Evolutionary conservation across 2,113 vertebrate genomes (phyloP).

Genomic region (rat (Rattus norvegicus)): DNA sequence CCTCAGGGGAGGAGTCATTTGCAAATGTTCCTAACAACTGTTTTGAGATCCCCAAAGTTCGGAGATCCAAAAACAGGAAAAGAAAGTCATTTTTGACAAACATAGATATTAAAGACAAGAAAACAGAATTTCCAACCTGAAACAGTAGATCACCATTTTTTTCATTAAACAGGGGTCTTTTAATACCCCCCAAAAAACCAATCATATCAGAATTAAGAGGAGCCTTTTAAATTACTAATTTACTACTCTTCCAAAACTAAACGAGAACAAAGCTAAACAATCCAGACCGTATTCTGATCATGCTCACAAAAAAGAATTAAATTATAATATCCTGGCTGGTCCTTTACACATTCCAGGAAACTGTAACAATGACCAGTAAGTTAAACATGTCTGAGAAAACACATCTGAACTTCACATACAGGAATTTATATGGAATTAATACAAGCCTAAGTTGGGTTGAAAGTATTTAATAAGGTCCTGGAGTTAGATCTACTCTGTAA

Average conservation of each 20-base stretch:
- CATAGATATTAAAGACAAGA: neutral
- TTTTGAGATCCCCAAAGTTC: neutral
- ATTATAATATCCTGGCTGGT: neutral
- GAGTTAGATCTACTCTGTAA: neutral
- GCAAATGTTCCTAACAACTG: neutral
- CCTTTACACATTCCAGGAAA: neutral
- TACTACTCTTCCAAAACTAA: neutral
- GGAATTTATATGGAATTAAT: neutral
- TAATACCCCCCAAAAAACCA: neutral
- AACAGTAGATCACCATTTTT: neutral
- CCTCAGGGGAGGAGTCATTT: neutral
- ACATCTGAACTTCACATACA: neutral
- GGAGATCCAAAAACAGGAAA: neutral
- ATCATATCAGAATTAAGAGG: neutral
- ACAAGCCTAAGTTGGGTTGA: neutral
- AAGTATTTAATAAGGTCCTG: neutral
- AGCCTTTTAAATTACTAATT: constrained; percentile 29
- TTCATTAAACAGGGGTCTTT: constrained; percentile 20
- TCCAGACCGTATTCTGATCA: neutral
- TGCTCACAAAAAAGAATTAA: neutral
- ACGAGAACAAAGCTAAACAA: neutral
- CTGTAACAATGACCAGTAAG: too few species aligned
- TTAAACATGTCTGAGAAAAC: neutral
- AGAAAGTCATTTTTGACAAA: neutral
- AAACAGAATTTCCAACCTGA: neutral